phyloP scores from a whole-genome alignment of 2,797 vertebrate genomes.

The Harpagifer antarcticus region DNA sequence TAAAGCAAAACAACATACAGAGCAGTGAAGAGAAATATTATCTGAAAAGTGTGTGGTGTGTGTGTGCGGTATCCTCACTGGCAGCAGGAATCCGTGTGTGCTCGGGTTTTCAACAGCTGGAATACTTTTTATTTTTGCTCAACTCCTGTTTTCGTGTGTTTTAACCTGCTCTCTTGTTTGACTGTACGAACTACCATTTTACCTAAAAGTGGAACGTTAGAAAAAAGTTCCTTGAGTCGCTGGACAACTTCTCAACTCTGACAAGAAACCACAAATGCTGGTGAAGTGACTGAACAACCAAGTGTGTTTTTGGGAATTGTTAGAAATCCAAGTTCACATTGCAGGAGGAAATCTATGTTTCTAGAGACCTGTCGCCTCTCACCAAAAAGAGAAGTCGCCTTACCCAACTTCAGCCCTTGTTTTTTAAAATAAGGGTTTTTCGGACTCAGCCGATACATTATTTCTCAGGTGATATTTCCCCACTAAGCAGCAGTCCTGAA shows the following conservation, averaged over 20 bases:
- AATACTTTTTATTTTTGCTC: conserved; percentile 58
- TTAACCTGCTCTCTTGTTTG: conserved; percentile 54
- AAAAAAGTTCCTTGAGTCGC: conserved; percentile 41
- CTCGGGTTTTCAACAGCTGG: conserved; percentile 68
- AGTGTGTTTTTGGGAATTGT: conserved; percentile 28
- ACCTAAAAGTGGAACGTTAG: conserved; percentile 23
- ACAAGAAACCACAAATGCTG: conserved; percentile 34
- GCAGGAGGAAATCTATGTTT: conserved; percentile 25
- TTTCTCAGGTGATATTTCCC: conserved; percentile 57
- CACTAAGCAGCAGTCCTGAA: conserved; percentile 85
- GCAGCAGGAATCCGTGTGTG: conserved; percentile 32
- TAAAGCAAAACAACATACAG: conserved; percentile 7
- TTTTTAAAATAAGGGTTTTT: conserved; percentile 25
- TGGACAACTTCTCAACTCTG: conserved; percentile 28
- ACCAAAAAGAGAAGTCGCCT: conserved; percentile 69
- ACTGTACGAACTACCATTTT: conserved; percentile 24
- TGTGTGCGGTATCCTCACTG: conserved; percentile 26
- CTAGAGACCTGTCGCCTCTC: conserved; percentile 31
- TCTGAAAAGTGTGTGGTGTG: conserved; percentile 5
- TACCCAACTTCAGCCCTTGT: conserved; percentile 50
- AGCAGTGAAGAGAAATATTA: neutral
- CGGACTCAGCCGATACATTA: conserved; percentile 9
- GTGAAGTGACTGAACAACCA: conserved; percentile 26
- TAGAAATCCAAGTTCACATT: conserved; percentile 28
- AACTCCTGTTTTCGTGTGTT: conserved; percentile 59